Evolutionary conservation across 92 coral and sea anemone species (phyloP).

Genomic region (Epizoanthus fatuus): DNA sequence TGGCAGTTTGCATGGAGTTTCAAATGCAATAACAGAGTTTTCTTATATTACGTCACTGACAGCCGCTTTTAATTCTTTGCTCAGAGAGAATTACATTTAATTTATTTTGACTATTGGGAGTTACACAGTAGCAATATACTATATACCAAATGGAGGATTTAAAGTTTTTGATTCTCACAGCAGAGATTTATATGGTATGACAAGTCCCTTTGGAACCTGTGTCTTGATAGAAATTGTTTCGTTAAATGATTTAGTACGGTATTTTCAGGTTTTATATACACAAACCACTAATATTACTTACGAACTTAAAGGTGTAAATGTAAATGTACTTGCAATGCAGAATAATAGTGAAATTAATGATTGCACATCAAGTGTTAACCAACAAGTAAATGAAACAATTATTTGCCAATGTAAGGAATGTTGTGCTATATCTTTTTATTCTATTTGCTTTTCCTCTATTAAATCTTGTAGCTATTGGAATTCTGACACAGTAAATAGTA

Average conservation of each 20-base stretch:
- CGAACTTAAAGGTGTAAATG: slow-evolving; percentile 42
- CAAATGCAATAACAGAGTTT: slow-evolving; percentile 39
- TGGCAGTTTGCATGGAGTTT: slow-evolving; percentile 30
- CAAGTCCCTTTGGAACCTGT: slow-evolving; percentile 47
- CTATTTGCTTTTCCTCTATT: slow-evolving; percentile 52
- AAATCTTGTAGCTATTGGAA: slow-evolving; percentile 61
- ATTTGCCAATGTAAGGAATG: slow-evolving; percentile 35
- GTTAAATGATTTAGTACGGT: slow-evolving; percentile 31
- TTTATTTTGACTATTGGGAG: slow-evolving; percentile 51
- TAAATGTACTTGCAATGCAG: slow-evolving; percentile 23
- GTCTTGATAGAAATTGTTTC: slow-evolving; percentile 47
- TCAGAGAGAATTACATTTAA: slow-evolving; percentile 20
- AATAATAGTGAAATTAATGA: slow-evolving; percentile 5
- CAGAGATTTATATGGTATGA: slow-evolving; percentile 50
- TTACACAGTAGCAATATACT: slow-evolving; percentile 51
- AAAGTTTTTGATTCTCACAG: slow-evolving; percentile 48
- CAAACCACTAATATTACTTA: slow-evolving; percentile 10
- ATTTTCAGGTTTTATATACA: slow-evolving; percentile 24
- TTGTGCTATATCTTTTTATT: slow-evolving; percentile 40
- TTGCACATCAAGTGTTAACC: slow-evolving; percentile 8
- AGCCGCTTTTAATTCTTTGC: slow-evolving; percentile 29
- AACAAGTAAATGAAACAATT: slow-evolving; percentile 19
- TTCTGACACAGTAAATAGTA: slow-evolving; percentile 37
- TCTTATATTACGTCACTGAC: slow-evolving; percentile 20
- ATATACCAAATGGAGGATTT: slow-evolving; percentile 39